Conservation (phyloP, 2,797 vertebrate genomes). For the Tenualosa ilisha region DNA sequence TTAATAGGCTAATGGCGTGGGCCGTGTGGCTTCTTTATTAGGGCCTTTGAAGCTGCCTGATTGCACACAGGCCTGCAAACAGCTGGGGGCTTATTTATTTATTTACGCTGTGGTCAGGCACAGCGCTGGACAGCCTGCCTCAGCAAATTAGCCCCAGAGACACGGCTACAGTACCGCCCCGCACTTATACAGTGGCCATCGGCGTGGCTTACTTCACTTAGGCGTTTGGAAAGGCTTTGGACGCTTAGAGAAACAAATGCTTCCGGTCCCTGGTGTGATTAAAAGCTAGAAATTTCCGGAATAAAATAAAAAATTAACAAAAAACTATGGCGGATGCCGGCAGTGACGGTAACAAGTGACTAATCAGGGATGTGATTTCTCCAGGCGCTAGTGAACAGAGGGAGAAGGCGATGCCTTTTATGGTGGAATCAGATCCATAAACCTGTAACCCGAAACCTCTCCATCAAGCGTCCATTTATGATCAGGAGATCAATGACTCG, state of each 20-base stretch:
- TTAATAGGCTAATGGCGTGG: constrained; percentile 53
- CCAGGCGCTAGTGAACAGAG: constrained; percentile 13
- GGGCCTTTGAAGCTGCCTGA: constrained; percentile 50
- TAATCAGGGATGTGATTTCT: constrained; percentile 21
- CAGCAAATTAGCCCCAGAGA: neutral
- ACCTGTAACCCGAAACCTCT: constrained; percentile 18
- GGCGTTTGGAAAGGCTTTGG: neutral
- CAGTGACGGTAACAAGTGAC: neutral
- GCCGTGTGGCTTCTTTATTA: constrained; percentile 49
- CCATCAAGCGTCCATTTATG: constrained; percentile 24
- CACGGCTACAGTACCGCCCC: neutral
- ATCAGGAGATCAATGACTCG: constrained; percentile 22
- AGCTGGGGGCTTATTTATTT: constrained; percentile 51
- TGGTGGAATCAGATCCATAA: constrained; percentile 13
- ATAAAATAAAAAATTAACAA: neutral
- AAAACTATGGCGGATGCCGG: neutral
- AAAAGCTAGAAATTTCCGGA: neutral
- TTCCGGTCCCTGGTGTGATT: neutral
- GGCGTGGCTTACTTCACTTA: neutral
- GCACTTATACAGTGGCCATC: neutral
- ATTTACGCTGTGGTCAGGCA: constrained; percentile 47
- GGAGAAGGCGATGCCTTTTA: constrained; percentile 13
- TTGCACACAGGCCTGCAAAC: constrained; percentile 44
- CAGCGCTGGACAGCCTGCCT: constrained; percentile 3
- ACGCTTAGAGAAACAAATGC: neutral